Base-by-base conservation (phyloP, 2,113 vertebrate genomes). In the Indicator indicator region DNA sequence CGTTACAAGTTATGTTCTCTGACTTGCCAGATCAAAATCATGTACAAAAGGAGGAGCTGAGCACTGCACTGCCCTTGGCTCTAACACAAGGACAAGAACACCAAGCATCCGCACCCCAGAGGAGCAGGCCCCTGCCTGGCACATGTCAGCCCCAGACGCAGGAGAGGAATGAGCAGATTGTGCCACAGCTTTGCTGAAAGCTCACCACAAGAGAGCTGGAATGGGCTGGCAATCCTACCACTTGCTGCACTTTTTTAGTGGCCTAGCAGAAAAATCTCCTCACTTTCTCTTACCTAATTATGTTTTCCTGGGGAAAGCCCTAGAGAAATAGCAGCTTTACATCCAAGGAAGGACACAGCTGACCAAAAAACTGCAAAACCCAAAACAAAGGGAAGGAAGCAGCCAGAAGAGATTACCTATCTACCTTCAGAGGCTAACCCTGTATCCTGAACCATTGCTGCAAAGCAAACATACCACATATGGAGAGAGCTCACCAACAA, bases 401-500 rank as follows among this genome's bases (percentile, higher is more conserved):
- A 54, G 46, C 2, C n/a, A 77, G 46, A 58, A 75, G 5, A 1
- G 6, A 59, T 38, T 30, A 76, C 16, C n/a, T 63, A 7, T 21
- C 48, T 70, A 2, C 16, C 24, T 89, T 50, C 72, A 52, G 52
- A 81, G 60, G 71, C 11, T 32, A 81, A 19, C 5, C 28, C 36
- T 8, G n/a, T 0, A 0, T 12, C 28, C 21, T 12, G 50, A 88
- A 56, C 27, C 32, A 42, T 1, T 1, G 3, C 54, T 20, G 3
- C 58, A 65, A 73, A 83, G 59, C 48, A 46, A 60, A 69, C 14
- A 2, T 4, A n/a, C 7, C 44, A 19, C 2, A 1, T 5, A 30
- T 0, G 0, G 32, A 73, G 44, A 54, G 7, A 80, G 32, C 32
- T 76, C 3, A 0, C 6, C 2, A 2, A 38, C 1, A 5, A 20